A percentile compares a stretch with the other conserved stretches of the same genome.
Conservation (phyloP, 2,113 vertebrate species). For the Promerops cafer region DNA sequence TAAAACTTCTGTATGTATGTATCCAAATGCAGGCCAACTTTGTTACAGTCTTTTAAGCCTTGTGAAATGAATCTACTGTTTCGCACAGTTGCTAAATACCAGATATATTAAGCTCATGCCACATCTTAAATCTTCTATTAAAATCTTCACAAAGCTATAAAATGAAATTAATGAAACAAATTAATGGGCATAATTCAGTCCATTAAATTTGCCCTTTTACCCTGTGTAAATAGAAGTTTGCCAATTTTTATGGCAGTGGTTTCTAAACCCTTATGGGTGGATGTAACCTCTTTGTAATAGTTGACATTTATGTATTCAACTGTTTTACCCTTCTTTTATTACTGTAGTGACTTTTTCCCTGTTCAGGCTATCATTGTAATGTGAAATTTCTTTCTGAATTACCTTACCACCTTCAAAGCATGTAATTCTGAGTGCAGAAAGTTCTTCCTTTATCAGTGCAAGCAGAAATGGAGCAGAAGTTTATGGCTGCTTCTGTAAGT, state of each 20-base stretch:
- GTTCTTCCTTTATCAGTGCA: background rate
- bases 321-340: background rate
- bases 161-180: slow-evolving; percentile 4
- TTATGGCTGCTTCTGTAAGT: background rate
- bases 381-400: background rate
- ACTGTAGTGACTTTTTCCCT: background rate
- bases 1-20: background rate
- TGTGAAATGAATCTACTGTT: background rate
- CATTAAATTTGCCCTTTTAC: slow-evolving; percentile 4
- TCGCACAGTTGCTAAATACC: background rate
- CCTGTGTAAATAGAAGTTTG: background rate
- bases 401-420: background rate
- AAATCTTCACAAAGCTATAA: background rate
- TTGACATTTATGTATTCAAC: background rate
- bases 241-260: background rate
- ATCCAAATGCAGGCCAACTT: background rate
- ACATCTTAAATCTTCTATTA: background rate
- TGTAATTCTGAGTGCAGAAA: background rate
- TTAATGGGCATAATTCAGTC: background rate
- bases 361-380: background rate
- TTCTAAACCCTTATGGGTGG: background rate
- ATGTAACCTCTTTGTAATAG: background rate
- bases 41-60: background rate
- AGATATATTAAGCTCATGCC: background rate
- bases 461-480: background rate